Base-by-base conservation (phyloP, 2,797 vertebrate species). In the Mionectes olivaceus region DNA sequence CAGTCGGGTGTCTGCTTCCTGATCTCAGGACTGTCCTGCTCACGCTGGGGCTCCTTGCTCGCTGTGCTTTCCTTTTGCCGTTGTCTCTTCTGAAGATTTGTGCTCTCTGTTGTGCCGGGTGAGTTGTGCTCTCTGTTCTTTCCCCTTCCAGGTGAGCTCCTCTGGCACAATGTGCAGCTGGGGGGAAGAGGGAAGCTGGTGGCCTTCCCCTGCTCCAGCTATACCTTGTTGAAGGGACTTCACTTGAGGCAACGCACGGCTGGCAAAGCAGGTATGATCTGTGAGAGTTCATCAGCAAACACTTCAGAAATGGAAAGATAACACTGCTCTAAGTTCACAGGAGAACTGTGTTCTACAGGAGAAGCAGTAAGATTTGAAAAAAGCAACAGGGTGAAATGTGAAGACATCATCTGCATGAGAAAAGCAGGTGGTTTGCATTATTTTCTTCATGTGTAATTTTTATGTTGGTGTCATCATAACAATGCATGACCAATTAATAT, bases 31-130 rank as follows among this genome's bases (percentile, higher is more conserved):
- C 39, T 76, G n/a, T 63, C 32, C 30, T n/a, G 65, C 33, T 82
- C 4, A 1, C 0, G 0, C 0, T 25, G 64, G 32, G 32, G n/a
- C 32, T 86, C 35, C n/a, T 27, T 0, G 2, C 50, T 46, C 0
- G 1, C 81, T 35, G 32, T 37, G 22, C 67, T 83, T 61, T 2
- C 0, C n/a, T 32, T 79, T 49, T 67, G 50, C 39, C 69, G 13
- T 27, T 25, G 32, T 4, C 0, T 79, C 67, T 43, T 78, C 37
- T 3, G 15, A 69, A 74, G 59, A 94, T 69, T 79, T 82, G 69
- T 90, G 21, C 55, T 79, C 35, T 35, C 35, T 35, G 37, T 12
- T 37, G 37, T 37, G 37, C 37, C 37, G 11, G 37, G 37, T 37
- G 59, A 94, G 73, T 79, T 82, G 69, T 90, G 21, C 55, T 79